Base-by-base conservation (phyloP, 2,113 vertebrate species). In the Amblyopsis rosae region DNA sequence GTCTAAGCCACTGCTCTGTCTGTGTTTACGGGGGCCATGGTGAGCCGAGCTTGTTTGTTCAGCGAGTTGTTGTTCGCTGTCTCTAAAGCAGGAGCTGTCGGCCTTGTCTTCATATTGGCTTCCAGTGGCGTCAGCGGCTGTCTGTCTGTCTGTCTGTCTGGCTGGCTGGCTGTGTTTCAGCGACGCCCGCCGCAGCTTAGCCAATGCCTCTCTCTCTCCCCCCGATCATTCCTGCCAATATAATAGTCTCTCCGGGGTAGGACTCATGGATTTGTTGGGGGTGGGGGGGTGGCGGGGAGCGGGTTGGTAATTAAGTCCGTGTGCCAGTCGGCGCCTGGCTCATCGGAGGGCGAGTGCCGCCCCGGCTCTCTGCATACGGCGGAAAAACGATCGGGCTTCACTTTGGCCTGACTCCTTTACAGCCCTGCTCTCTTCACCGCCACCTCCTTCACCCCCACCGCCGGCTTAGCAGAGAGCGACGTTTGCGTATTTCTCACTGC, bases 371-470 rank as follows among this genome's bases (percentile, higher is more conserved):
- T 26, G 26, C 26, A 26, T 2, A 26, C 3, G 26, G 26, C 26
- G 26, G 26, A 26, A 2, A 26, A 26, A 26, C 2, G 26, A 26
- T 26, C 26, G 26, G 26, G 26, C 26, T 26, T 26, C 26, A 26
- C 26, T 63, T 82, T 58, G 49, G 58, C 50, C 64, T 67, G 35
- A 82, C 63, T 75, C n/a, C 26, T 58, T 59, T 82, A 76, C 26
- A 26, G 26, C 35, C 35, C 35, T 41, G 26, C 26, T 41, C 35
- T 8, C 7, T 41, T 41, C 35, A 41, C 35, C 35, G 35, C 35
- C 35, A 6, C 35, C 35, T 41, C 53, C 7, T 41, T 41, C 35
- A 41, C 35, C 35, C 5, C 35, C 35, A 6, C 35, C 35, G 4
- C 49, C 26, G 26, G 26, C 26, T 78, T 58, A 76, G 13, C 55